phyloP scores from a whole-genome alignment of 2,888 invertebrate genomes.

The Cremastinae sp. region DNA sequence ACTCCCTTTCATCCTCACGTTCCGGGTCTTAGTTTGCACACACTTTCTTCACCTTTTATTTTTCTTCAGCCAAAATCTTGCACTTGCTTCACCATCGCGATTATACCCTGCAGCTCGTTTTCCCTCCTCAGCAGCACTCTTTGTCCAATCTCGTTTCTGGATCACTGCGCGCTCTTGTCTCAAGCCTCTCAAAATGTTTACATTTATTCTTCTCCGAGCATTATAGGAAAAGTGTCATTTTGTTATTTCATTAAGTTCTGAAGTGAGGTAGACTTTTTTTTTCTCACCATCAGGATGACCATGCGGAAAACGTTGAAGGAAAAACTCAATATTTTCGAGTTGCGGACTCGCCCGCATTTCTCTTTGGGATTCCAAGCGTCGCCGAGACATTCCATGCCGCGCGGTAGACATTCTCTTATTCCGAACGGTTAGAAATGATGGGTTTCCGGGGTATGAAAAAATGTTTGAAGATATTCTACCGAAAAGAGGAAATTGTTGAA shows the following conservation, averaged over 20 bases:
- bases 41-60: constrained; percentile 31
- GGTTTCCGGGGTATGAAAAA: background rate
- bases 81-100: constrained; percentile 28
- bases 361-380: too few species aligned
- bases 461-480: background rate
- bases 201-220: background rate
- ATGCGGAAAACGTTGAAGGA: too few species aligned
- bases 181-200: background rate
- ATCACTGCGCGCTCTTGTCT: background rate
- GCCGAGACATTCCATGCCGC: too few species aligned
- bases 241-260: too few species aligned
- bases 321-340: too few species aligned
- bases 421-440: too few species aligned
- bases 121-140: background rate
- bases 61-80: constrained; percentile 23
- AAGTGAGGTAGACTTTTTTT: too few species aligned
- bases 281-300: too few species aligned
- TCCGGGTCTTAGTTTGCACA: constrained; percentile 9
- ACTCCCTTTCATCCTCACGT: constrained; percentile 15
- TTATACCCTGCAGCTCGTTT: constrained; percentile 18
- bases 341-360: too few species aligned
- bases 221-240: background rate
- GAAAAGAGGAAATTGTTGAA: background rate
- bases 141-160: background rate
- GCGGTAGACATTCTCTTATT: too few species aligned